Evolutionary conservation across 2,113 vertebrate species (phyloP), one percentile per base, ranked within the genome.

Genomic region (Mionectes macconnelli): DNA sequence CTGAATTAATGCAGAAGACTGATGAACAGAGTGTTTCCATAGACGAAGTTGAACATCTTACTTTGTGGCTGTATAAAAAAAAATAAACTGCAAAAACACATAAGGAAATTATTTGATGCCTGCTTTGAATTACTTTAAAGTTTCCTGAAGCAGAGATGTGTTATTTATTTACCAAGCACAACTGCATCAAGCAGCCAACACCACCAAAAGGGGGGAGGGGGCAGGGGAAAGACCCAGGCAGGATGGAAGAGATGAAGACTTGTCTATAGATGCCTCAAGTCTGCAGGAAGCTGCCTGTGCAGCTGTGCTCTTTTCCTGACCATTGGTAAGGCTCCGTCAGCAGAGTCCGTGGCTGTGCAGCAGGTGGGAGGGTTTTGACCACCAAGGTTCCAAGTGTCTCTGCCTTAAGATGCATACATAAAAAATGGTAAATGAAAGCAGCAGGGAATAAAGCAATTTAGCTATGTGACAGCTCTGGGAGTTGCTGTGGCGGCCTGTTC

Each of bases 241-340:
- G 59, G 42, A 25, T 77, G 30, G 42, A 50, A 70, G 55, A 22
- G 45, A 62, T 2, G 4, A 14, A 37, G 12, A 23, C 52, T 75
- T 8, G 6, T 60, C 78, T 55, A 8, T 64, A 76, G 79, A 47
- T 40, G 50, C 40, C n/a, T 33, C 53, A 44, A 3, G 2, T 77
- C 66, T 78, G 19, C 66, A 55, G 87, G 78, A 47, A 64, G 9
- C 53, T 64, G 49, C 74, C 80, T n/a, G 45, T 8, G 19, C 49
- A 10, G 49, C 23, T 17, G 4, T 52, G 27, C 1, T 8, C 35
- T 83, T 63, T 70, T 76, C 50, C 55, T 45, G 44, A 42, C 50
- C 0, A 0, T 14, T 22, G 52, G 44, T 64, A 59, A 47, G 62
- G 57, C 40, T 85, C 28, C 0, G 0, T n/a, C 79, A 66, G 70